Evolutionary conservation across 2,888 invertebrate genomes (phyloP).

Genomic region (Drosophila paucipuncta): DNA sequence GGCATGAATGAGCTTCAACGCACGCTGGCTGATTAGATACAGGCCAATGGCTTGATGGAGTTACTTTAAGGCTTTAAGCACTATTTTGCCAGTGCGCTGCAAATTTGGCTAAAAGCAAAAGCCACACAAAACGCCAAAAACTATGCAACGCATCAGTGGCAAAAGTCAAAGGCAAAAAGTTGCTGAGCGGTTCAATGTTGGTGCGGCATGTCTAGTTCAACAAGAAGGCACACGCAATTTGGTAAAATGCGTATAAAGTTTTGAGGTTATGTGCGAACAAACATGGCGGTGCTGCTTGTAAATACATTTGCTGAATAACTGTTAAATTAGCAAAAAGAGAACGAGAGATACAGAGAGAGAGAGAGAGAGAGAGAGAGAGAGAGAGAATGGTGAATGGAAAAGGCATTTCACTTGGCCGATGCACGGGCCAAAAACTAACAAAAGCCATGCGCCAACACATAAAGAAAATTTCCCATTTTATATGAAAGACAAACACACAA

Average conservation of each 20-base stretch:
- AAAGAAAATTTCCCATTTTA: conserved; percentile 79
- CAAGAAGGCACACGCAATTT: conserved; percentile 73
- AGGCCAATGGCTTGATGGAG: conserved; percentile 25
- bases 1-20: conserved; percentile 73
- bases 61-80: conserved; percentile 56
- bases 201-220: conserved; percentile 19
- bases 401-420: conserved; percentile 52
- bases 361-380: background rate
- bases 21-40: conserved; percentile 68
- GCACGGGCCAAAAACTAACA: conserved; percentile 65
- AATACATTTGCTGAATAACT: conserved; percentile 78
- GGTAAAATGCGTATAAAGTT: conserved; percentile 73
- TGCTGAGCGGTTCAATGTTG: conserved; percentile 21
- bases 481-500: conserved; percentile 59
- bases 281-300: conserved; percentile 73
- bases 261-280: conserved; percentile 74
- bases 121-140: conserved; percentile 68
- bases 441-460: conserved; percentile 73
- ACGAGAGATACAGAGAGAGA: conserved; percentile 1
- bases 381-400: conserved; percentile 13
- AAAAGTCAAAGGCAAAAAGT: conserved; percentile 65
- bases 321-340: conserved; percentile 45
- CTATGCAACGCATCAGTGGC: conserved; percentile 64
- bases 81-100: conserved; percentile 8
- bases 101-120: conserved; percentile 75